Base-by-base conservation (phyloP, 2,797 vertebrate genomes). In the Pangasius larnaudii region DNA sequence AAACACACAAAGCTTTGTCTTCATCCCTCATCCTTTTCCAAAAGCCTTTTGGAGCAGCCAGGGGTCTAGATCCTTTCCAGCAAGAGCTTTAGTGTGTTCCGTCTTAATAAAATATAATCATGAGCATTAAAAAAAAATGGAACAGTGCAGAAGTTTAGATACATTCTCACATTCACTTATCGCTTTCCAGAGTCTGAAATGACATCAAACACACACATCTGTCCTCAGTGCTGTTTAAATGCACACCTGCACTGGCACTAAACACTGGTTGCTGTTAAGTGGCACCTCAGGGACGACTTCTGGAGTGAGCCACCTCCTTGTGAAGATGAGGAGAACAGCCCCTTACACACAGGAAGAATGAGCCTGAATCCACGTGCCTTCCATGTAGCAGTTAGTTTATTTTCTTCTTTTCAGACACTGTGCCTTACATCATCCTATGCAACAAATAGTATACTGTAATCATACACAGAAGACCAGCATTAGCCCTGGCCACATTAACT, bases 341-440 rank as follows among this genome's bases (percentile, higher is more conserved):
- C 53, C 9, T 39, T 59, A 39, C 19, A 80, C 77, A 58, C 19
- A 36, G 9, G 30, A 58, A 36, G 72, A 86, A 78, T 61, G 77
- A 91, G 89, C 84, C 61, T 39, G 67, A 80, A 84, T 88, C 83
- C 78, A 56, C 36, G 84, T 82, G 83, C 85, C 88, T 91, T 86
- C 65, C 71, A 90, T 91, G 89, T 88, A 90, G 90, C 86, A 88
- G 63, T 87, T 85, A 36, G 77, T 86, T 58, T 69, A 22, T 85
- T 30, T 5, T 88, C 88, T 89, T 87, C 79, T 6, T 36, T 53
- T 33, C 46, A 51, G 75, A 91, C 88, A 91, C 86, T 79, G 87
- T 89, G 88, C 91, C 82, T 89, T 90, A 77, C 56, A 83, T 87
- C 67, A 83, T 80, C 58, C 87, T 91, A 89, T 91, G 91, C 90